Conservation (phyloP, 23 tunicate genomes). For the Trididemnum nubilum region DNA sequence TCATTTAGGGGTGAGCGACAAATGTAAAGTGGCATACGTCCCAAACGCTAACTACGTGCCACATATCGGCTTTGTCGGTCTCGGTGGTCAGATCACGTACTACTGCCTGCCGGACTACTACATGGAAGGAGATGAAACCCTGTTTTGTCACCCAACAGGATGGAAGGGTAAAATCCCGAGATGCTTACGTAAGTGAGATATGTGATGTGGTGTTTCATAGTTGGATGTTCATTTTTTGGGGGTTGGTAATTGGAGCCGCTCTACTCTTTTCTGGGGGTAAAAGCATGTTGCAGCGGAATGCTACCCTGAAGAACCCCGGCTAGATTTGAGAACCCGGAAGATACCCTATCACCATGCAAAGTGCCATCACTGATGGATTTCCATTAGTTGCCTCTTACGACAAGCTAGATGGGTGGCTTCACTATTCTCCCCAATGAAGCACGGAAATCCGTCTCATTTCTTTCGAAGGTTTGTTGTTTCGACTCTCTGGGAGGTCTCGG, state of each 20-base stretch:
- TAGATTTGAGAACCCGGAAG: too few species aligned
- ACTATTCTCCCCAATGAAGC: too few species aligned
- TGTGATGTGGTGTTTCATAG: background rate
- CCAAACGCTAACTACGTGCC: background rate
- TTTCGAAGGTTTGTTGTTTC: too few species aligned
- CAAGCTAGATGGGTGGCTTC: too few species aligned
- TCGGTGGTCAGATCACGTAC: background rate
- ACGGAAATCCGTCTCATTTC: too few species aligned
- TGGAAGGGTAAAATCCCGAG: background rate
- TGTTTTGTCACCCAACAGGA: slow-evolving; percentile 6
- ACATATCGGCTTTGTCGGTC: background rate
- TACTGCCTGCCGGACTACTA: background rate
- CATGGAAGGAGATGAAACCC: background rate
- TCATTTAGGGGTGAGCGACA: too few species aligned
- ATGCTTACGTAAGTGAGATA: slow-evolving; percentile 5
- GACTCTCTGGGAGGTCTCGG: too few species aligned
- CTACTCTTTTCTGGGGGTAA: background rate
- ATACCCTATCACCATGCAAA: too few species aligned
- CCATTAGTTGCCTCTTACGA: too few species aligned
- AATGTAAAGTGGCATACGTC: slow-evolving; percentile 9
- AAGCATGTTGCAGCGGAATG: background rate
- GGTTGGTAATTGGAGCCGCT: background rate
- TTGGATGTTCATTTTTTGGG: background rate
- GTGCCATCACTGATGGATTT: too few species aligned
- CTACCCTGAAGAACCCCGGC: too few species aligned